Percentiles rank a stretch among this genome's conserved stretches.
These are phyloP conservation scores for Acyrthosiphon pisum DNA, from an alignment of 1,140 invertebrate species.

Conservation along the genomic window DNA sequence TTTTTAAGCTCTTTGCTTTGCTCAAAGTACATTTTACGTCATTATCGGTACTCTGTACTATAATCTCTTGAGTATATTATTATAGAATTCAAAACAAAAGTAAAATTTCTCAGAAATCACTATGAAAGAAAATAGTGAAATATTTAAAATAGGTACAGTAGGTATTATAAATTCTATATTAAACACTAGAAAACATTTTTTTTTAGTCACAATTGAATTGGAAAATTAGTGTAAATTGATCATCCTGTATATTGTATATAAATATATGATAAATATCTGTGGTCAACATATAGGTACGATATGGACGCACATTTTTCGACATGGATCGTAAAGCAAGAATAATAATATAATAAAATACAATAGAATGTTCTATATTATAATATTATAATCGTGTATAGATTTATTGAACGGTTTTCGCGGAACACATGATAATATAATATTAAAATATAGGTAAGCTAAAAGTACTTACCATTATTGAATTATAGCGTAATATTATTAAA, in stretches of 20 bases:
- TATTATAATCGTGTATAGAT: background rate
- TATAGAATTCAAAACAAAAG: background rate
- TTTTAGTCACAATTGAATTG: background rate
- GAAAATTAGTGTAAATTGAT: background rate
- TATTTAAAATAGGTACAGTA: background rate
- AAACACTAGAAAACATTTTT: background rate
- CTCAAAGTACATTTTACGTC: background rate
- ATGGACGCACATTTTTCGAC: background rate
- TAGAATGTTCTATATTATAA: too few species aligned
- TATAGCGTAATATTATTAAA: background rate
- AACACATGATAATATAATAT: background rate
- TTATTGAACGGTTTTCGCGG: background rate
- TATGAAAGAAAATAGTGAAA: background rate
- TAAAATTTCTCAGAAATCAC: background rate
- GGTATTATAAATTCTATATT: background rate
- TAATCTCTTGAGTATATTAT: background rate
- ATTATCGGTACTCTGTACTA: background rate
- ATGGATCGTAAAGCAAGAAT: background rate
- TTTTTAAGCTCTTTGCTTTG: background rate
- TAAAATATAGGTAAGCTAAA: background rate
- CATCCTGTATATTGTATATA: background rate
- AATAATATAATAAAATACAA: background rate
- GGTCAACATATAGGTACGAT: background rate
- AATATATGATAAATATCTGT: background rate
- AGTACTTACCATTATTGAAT: background rate